A percentile compares a stretch with the other conserved stretches of the same genome.
phyloP scores from a whole-genome alignment of 2,888 invertebrate genomes.

The Phaedon cochleariae region DNA sequence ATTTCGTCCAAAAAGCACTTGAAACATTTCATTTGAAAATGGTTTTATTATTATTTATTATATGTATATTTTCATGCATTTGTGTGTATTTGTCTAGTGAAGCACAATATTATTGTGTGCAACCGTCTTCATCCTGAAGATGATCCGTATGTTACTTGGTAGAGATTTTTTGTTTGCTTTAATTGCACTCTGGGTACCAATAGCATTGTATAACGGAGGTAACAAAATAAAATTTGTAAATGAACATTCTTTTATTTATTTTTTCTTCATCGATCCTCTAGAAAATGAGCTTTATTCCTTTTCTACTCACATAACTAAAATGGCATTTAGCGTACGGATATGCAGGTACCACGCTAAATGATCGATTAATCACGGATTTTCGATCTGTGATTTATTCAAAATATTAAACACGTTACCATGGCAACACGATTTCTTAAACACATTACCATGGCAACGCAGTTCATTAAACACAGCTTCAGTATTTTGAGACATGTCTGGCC shows the following conservation, averaged over 20 bases:
- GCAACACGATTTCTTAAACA: too few relatives aligned
- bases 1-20: slow-evolving; percentile 34
- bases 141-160: slow-evolving; percentile 40
- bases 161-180: slow-evolving; percentile 45
- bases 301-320: too few relatives aligned
- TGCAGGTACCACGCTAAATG: too few relatives aligned
- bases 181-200: slow-evolving; percentile 49
- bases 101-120: slow-evolving; percentile 51
- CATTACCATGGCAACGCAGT: too few relatives aligned
- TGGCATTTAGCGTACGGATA: too few relatives aligned
- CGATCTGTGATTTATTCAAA: too few relatives aligned
- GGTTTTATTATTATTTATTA: slow-evolving; percentile 44
- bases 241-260: not conserved
- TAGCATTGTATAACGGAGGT: slow-evolving; percentile 39
- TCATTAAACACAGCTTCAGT: too few relatives aligned
- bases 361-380: too few relatives aligned
- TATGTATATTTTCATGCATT: slow-evolving; percentile 48
- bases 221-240: slow-evolving; percentile 22
- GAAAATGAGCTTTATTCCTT: too few relatives aligned
- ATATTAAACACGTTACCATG: too few relatives aligned
- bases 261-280: too few relatives aligned
- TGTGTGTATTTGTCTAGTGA: slow-evolving; percentile 47
- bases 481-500: too few relatives aligned
- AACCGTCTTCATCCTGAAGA: slow-evolving; percentile 44
- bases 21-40: slow-evolving; percentile 40